Conservation (phyloP, 2,888 invertebrate species). For the Drosophila longiperda region DNA sequence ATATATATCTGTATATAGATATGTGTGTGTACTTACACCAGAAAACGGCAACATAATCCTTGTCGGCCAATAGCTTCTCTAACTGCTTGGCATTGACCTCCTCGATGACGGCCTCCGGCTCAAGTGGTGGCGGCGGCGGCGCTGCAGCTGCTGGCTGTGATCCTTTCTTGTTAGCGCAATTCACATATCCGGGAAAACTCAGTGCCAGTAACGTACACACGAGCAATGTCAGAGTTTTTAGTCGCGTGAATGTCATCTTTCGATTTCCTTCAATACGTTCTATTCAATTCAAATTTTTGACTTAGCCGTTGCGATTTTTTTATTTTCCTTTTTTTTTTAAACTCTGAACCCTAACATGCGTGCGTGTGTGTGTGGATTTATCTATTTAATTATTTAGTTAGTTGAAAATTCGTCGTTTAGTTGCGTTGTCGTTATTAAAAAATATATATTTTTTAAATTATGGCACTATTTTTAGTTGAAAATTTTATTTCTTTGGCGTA, state of each 20-base stretch:
- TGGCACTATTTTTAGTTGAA: slow-evolving; percentile 75
- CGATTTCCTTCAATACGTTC: slow-evolving; percentile 51
- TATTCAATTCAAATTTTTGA: slow-evolving; percentile 45
- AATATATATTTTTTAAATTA: slow-evolving; percentile 52
- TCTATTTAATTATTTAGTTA: slow-evolving; percentile 40
- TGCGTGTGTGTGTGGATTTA: slow-evolving; percentile 41
- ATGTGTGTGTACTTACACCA: slow-evolving; percentile 92
- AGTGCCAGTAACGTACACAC: slow-evolving; percentile 84
- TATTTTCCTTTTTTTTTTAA: slow-evolving; percentile 18
- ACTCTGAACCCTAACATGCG: slow-evolving; percentile 73
- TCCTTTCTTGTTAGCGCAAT: slow-evolving; percentile 84
- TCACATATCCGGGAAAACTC: slow-evolving; percentile 85
- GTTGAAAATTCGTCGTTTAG: slow-evolving; percentile 63
- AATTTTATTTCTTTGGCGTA: slow-evolving; percentile 72
- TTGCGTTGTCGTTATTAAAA: slow-evolving; percentile 63
- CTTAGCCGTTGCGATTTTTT: slow-evolving; percentile 49
- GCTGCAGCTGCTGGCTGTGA: slow-evolving; percentile 76
- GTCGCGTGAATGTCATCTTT: slow-evolving; percentile 85
- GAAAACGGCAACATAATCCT: slow-evolving; percentile 97
- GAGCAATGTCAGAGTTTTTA: slow-evolving; percentile 84
- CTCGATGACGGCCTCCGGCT: slow-evolving; percentile 92
- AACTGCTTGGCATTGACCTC: slow-evolving; percentile 97
- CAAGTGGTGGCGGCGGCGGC: slow-evolving; percentile 74
- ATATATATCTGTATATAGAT: not conserved
- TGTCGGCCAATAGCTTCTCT: slow-evolving; percentile 94